Evolutionary conservation across 2,113 vertebrate genomes (phyloP), one percentile per base, ranked within the genome.

Genomic region (Peromyscus polionotus): DNA sequence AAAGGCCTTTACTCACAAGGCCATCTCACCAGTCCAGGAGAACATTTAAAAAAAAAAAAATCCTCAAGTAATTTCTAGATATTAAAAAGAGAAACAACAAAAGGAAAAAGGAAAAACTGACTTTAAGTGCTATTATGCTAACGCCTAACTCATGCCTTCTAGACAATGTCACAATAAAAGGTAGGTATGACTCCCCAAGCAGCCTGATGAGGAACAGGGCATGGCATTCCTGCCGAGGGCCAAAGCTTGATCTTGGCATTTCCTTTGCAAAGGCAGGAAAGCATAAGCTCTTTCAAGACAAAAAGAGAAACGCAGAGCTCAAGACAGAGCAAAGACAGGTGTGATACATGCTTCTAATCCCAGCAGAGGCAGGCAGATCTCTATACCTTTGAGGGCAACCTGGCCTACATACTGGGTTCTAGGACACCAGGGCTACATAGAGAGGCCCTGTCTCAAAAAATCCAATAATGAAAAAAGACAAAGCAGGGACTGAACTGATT

Each of bases 401-500:
- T 59, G 54, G 51, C 5, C 80, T 61, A 61, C 57, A 83, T 39
- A 75, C 33, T n/a, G 10, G 12, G 79, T 57, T n/a, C 54, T 51
- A n/a, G 51, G 54, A 81, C 33, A 81, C 54, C 33, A 84, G 54
- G 33, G 20, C 54, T 61, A 61, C 57, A 83, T 22, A 75, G 39
- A 83, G 36, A 26, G 54, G 20, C 80, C 20, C 54, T 59, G 80
- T 22, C 54, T 57, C 79, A 57, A 81, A 57, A 45, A 54, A 54
- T 7, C 26, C 31, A 33, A 51, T 4, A 11, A 36, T 45, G 48
- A 57, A 67, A 54, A 80, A 93, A 61, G 28, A 42, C 79, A 91
- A 36, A 89, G 91, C 76, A 93, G 2, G 96, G 77, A 96, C 96
- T 45, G 33, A 96, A 85, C 48, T 67, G 90, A 81, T 79, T 88